Base-by-base conservation (phyloP, 2,888 invertebrate species). In the Dryococelus australis region DNA sequence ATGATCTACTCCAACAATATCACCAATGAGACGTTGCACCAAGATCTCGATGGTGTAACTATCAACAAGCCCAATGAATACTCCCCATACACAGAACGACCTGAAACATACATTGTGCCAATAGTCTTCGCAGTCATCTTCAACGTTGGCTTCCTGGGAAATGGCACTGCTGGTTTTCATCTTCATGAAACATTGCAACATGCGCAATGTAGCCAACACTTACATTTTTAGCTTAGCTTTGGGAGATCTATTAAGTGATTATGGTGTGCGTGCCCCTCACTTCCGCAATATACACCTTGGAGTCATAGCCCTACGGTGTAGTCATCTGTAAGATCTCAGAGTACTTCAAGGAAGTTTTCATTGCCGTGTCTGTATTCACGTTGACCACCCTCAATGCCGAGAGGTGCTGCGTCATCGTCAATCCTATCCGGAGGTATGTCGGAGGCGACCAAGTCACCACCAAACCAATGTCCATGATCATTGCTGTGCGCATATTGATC, bases 291-390 rank as follows among this genome's bases (percentile, higher is more conserved):
- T 98, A 97, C 93, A 96, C 97, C 0, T 92, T 97, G 28, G 95
- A 95, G 88, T 95, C 95, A 0, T 97, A 97, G 96, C 97, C 97
- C 0, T 97, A 96, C 95, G 97, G 97, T 0, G 94, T 94, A 86
- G 93, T 95, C n/a, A 95, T 93, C 79, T 94, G 92, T 88, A 95
- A 96, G 91, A 93, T 97, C 89, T 97, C 97, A 13, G 97, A 97
- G 92, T 96, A 96, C 83, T 96, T 96, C 53, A 97, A 97, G 92
- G 97, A 97, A 90, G 94, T 97, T 88, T 97, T 97, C 86, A 96
- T 97, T 65, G 98, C 97, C 0, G 97, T 98, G 2, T 97, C 97
- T 0, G 97, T 98, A 43, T 98, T 98, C 93, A 98, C 98, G 0
- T 92, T 98, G 88, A 97, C 97, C 0, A 97, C 97, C 0, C 93